phyloP scores from a whole-genome alignment of 64 coral and sea anemone species.

The Stichodactyla helianthus region DNA sequence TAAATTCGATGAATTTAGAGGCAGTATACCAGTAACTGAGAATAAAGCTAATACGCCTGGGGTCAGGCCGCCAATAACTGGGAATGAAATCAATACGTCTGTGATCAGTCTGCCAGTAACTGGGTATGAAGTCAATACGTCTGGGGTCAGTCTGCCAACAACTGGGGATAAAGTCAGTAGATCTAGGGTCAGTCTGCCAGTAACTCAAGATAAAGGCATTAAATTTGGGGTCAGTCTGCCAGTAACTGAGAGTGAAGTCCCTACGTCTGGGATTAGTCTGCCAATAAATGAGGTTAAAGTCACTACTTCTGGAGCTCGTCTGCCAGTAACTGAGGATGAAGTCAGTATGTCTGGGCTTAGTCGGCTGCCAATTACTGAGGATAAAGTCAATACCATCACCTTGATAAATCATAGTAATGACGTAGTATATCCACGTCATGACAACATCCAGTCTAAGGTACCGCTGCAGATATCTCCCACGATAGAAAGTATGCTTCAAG shows the following conservation, averaged over 20 bases:
- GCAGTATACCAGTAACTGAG: neutral
- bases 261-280: neutral
- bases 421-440: neutral
- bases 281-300: neutral
- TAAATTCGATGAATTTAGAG: neutral
- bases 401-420: neutral
- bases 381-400: neutral
- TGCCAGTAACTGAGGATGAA: neutral
- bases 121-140: neutral
- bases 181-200: neutral
- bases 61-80: neutral
- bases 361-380: neutral
- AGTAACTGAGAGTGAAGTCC: neutral
- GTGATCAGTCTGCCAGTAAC: neutral
- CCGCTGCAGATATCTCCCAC: neutral
- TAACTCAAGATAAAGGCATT: neutral
- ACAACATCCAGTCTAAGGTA: neutral
- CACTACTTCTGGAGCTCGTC: neutral
- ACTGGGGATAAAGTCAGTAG: neutral
- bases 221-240: neutral
- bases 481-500: neutral
- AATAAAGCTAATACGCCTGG: neutral
- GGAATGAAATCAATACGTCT: neutral
- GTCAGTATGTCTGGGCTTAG: neutral
- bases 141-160: neutral